phyloP scores from a whole-genome alignment of 2,888 invertebrate genomes.

The Sphaeridia pumilis region DNA sequence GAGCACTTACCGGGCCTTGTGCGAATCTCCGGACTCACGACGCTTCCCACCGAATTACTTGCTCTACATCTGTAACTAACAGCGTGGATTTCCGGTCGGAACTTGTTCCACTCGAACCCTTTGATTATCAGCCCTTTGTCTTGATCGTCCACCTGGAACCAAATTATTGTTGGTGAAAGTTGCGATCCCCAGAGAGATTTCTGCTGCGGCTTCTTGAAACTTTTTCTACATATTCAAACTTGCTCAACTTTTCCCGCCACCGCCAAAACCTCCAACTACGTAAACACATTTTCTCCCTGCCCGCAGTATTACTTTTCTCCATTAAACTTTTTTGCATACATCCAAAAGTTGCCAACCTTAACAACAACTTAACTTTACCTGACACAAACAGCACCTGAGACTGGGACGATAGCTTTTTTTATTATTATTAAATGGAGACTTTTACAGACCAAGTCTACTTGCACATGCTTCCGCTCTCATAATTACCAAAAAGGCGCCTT shows the following conservation, averaged over 20 bases:
- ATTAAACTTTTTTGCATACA: too few relatives aligned
- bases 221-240: conserved; percentile 5
- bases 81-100: conserved; percentile 72
- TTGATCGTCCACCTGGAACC: conserved; percentile 52
- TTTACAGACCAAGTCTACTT: too few relatives aligned
- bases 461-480: too few relatives aligned
- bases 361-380: too few relatives aligned
- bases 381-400: too few relatives aligned
- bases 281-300: too few relatives aligned
- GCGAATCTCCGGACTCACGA: conserved; percentile 73
- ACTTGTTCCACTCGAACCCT: conserved; percentile 68
- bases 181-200: background rate
- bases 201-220: conserved; percentile 8
- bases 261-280: background rate
- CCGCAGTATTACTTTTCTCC: too few relatives aligned
- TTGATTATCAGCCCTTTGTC: conserved; percentile 79
- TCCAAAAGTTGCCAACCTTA: too few relatives aligned
- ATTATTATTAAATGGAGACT: too few relatives aligned
- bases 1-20: conserved; percentile 80
- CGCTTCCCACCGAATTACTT: conserved; percentile 58
- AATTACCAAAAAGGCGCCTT: too few relatives aligned
- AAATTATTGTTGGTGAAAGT: background rate
- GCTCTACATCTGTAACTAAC: conserved; percentile 65
- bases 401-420: too few relatives aligned
- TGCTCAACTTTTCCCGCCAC: background rate